A percentile compares a stretch with the other conserved stretches of the same genome.
Evolutionary conservation across 2,113 vertebrate species (phyloP).

Genomic region (Caranx melampygus): DNA sequence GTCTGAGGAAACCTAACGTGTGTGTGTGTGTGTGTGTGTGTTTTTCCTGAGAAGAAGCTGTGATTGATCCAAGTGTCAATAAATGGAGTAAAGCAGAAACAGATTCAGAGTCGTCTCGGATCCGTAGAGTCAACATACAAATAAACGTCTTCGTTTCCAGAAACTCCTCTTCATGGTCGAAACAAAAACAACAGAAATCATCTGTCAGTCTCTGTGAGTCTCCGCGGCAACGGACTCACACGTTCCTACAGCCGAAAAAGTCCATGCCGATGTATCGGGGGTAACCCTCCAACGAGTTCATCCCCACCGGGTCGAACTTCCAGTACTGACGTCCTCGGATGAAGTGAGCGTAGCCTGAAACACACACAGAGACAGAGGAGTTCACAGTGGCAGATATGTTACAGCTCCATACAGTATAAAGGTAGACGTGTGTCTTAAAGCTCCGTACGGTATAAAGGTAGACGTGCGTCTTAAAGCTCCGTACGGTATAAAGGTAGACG

Average conservation of each 20-base stretch:
- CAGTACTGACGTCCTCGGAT: conserved; percentile 90
- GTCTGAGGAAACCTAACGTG: conserved; percentile 62
- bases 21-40: not conserved
- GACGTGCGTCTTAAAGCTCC: too few relatives aligned
- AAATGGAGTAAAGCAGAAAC: conserved; percentile 52
- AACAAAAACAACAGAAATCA: not conserved
- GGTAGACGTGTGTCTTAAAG: too few relatives aligned
- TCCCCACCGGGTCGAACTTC: conserved; percentile 91
- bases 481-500: too few relatives aligned
- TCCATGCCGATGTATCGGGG: conserved; percentile 89
- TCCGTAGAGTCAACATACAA: conserved; percentile 3
- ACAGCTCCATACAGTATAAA: too few relatives aligned
- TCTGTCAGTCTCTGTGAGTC: not conserved
- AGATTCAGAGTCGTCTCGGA: conserved; percentile 15
- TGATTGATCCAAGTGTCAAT: conserved; percentile 44
- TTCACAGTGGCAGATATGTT: not conserved
- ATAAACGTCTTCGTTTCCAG: conserved; percentile 20
- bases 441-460: too few relatives aligned
- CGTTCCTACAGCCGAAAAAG: conserved; percentile 87
- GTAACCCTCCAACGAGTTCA: conserved; percentile 90
- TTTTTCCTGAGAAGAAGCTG: conserved; percentile 71
- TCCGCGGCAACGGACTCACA: conserved; percentile 38
- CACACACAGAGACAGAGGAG: not conserved
- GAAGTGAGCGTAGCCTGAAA: conserved; percentile 91
- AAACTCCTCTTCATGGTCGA: conserved; percentile 31